These are phyloP conservation scores for Agonopterix alstromeriana DNA, from an alignment of 2,888 invertebrate genomes.

Conservation along the genomic window DNA sequence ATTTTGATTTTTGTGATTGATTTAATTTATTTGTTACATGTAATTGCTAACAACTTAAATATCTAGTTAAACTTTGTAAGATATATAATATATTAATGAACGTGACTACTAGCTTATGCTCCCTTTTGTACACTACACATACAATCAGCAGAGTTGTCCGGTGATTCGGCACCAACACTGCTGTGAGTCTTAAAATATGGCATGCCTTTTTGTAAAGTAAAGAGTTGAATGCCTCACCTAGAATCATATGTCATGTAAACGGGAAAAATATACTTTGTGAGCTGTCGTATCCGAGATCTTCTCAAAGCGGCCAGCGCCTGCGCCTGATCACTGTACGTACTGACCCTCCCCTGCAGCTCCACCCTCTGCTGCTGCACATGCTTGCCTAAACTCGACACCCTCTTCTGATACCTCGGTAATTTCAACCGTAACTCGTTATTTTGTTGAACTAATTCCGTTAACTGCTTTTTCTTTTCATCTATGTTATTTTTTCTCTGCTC, in stretches of 20 bases:
- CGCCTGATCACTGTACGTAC: slow-evolving; percentile 42
- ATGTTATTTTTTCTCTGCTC: slow-evolving; percentile 55
- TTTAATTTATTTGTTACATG: too few species aligned
- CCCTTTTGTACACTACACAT: too few species aligned
- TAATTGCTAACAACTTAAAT: too few species aligned
- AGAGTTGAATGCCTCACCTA: slow-evolving; percentile 34
- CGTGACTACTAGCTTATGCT: too few species aligned
- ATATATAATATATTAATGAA: too few species aligned
- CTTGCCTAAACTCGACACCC: slow-evolving; percentile 50
- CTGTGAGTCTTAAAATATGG: too few species aligned
- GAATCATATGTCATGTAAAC: slow-evolving; percentile 65
- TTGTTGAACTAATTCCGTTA: slow-evolving; percentile 35
- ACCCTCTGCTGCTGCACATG: slow-evolving; percentile 46
- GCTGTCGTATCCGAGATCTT: slow-evolving; percentile 57
- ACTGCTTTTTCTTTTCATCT: slow-evolving; percentile 40
- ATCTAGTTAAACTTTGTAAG: too few species aligned
- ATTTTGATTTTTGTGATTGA: too few species aligned
- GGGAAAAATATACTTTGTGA: slow-evolving; percentile 66
- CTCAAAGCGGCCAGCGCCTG: slow-evolving; percentile 48
- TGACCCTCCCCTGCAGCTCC: slow-evolving; percentile 46
- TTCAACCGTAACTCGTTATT: slow-evolving; percentile 56
- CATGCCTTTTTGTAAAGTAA: too few species aligned
- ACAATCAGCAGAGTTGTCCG: too few species aligned
- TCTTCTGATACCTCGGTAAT: slow-evolving; percentile 60
- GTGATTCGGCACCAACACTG: too few species aligned